Conservation (phyloP, 2,113 vertebrate species). For the Cygnus atratus region DNA sequence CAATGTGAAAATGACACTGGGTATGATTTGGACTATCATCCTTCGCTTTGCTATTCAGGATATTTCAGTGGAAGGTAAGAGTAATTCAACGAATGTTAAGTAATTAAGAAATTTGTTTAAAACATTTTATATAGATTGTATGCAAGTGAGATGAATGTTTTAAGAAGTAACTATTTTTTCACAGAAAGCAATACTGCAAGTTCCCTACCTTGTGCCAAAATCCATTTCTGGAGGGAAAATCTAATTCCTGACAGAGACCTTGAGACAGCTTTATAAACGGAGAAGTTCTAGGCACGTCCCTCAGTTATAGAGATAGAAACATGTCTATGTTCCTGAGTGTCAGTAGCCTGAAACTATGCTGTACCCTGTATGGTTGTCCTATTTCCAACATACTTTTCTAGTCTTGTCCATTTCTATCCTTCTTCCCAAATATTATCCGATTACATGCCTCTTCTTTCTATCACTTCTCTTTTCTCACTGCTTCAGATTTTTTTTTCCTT, state of each 20-base stretch:
- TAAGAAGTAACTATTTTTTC: not conserved
- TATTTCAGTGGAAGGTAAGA: conserved; percentile 96
- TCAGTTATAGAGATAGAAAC: not conserved
- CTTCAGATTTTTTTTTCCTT: not conserved
- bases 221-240: not conserved
- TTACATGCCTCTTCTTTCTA: not conserved
- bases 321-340: not conserved
- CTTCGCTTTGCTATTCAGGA: conserved; percentile 99
- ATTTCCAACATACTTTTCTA: not conserved
- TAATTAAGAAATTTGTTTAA: not conserved
- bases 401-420: not conserved
- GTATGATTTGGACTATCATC: conserved; percentile 99
- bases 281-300: not conserved
- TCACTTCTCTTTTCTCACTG: not conserved
- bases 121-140: not conserved
- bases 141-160: not conserved
- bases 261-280: not conserved
- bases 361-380: not conserved
- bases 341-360: not conserved
- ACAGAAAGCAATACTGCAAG: not conserved
- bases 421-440: not conserved
- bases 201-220: not conserved
- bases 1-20: conserved; percentile 98
- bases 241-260: not conserved
- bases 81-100: not conserved